These are phyloP conservation scores for Morone saxatilis DNA, from an alignment of 2,113 vertebrate genomes.

Conservation along the genomic window DNA sequence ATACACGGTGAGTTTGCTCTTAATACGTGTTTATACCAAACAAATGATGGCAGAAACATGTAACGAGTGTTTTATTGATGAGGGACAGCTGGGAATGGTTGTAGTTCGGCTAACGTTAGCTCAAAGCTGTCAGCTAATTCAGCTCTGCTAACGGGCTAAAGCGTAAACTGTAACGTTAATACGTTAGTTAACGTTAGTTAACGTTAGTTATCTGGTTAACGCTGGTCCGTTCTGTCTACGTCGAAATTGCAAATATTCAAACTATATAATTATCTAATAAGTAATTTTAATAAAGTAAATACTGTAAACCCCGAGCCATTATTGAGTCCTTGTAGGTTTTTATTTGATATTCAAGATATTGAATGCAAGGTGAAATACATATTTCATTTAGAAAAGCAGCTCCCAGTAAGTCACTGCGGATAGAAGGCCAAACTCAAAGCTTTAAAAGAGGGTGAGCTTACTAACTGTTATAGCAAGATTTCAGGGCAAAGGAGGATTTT, in stretches of 20 bases:
- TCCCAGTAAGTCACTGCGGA: too few relatives aligned
- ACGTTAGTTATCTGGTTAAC: background rate
- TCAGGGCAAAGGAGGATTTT: too few relatives aligned
- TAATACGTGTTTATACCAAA: background rate
- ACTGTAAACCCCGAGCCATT: background rate
- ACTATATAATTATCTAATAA: too few relatives aligned
- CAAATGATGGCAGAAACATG: background rate
- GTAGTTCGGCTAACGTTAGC: background rate
- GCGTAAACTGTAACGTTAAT: background rate
- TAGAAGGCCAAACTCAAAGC: too few relatives aligned
- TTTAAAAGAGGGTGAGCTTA: too few relatives aligned
- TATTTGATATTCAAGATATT: background rate
- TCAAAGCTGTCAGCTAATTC: background rate
- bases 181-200: background rate
- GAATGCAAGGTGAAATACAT: background rate
- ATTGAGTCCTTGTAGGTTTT: too few relatives aligned
- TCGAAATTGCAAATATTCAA: background rate
- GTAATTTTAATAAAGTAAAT: background rate
- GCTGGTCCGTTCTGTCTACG: background rate
- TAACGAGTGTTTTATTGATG: background rate
- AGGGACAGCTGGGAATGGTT: background rate
- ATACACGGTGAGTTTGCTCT: conserved; percentile 37
- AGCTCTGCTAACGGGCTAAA: background rate
- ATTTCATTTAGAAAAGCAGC: background rate
- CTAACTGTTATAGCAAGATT: too few relatives aligned